These are phyloP conservation scores for Ondatra zibethicus DNA, from an alignment of 2,113 vertebrate genomes.

Conservation along the genomic window DNA sequence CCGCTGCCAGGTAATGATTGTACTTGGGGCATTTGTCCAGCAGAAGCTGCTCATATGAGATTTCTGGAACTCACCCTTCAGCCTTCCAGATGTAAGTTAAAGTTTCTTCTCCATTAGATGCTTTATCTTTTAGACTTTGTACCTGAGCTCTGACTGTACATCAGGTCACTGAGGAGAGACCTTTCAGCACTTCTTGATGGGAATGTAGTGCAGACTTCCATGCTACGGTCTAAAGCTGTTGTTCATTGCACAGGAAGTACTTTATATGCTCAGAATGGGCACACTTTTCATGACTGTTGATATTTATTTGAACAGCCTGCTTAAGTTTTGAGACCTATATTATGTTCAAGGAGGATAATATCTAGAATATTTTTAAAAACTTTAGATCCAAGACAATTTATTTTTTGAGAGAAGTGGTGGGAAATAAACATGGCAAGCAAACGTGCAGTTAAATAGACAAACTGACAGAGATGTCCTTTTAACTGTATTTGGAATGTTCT, in stretches of 20 bases:
- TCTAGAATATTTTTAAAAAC: not conserved
- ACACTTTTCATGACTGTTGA: not conserved
- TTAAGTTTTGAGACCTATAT: constrained; percentile 20
- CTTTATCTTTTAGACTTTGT: constrained; percentile 44
- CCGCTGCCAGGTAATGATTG: constrained; percentile 7
- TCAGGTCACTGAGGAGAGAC: constrained; percentile 44
- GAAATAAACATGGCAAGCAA: not conserved
- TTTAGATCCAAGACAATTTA: not conserved
- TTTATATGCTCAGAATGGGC: not conserved
- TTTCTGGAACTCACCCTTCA: not conserved
- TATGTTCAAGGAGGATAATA: constrained; percentile 32
- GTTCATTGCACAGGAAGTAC: not conserved
- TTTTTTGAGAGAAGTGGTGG: not conserved
- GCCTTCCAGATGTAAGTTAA: constrained; percentile 9
- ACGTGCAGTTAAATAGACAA: not conserved
- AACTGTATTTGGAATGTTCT: constrained; percentile 35
- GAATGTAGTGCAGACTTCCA: not conserved
- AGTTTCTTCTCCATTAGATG: not conserved
- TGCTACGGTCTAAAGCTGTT: not conserved
- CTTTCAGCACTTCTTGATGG: constrained; percentile 59
- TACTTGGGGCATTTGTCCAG: not conserved
- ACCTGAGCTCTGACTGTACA: constrained; percentile 57
- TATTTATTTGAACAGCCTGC: constrained; percentile 39
- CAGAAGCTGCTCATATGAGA: not conserved
- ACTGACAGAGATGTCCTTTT: not conserved